Conservation (phyloP, 2,888 invertebrate species). For the Amiota mariae region DNA sequence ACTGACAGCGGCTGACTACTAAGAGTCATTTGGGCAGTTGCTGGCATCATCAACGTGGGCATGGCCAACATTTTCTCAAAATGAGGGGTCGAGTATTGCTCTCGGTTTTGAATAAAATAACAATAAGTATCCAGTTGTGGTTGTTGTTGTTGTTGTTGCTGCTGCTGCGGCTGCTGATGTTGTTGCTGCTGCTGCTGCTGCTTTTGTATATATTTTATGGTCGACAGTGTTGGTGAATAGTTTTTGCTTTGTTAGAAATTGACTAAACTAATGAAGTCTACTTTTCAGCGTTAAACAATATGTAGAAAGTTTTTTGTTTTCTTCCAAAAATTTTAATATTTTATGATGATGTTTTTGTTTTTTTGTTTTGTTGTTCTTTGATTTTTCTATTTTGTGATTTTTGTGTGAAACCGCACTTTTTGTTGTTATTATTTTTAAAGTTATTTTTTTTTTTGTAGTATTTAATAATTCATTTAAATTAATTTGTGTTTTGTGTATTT, state of each 20-base stretch:
- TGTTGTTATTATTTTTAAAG: conserved; percentile 32
- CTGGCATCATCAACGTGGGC: conserved; percentile 75
- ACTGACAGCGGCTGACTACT: conserved; percentile 73
- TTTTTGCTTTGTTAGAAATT: background rate
- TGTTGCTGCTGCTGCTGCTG: conserved; percentile 44
- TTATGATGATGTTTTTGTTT: conserved; percentile 33
- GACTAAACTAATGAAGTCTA: conserved; percentile 50
- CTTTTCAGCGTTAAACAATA: conserved; percentile 56
- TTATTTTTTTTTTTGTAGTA: conserved; percentile 50
- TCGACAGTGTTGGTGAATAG: conserved; percentile 4
- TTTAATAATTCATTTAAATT: conserved; percentile 49
- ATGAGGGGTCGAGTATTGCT: background rate
- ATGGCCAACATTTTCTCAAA: conserved; percentile 73
- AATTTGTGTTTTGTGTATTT: conserved; percentile 57
- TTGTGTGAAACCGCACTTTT: conserved; percentile 58
- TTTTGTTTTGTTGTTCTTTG: conserved; percentile 26
- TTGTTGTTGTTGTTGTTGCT: conserved; percentile 43
- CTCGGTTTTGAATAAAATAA: background rate
- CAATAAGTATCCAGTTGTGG: conserved; percentile 28
- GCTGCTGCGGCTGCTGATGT: conserved; percentile 41
- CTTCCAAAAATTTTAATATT: conserved; percentile 38
- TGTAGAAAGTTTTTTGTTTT: conserved; percentile 44
- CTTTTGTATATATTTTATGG: conserved; percentile 51
- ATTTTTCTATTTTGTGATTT: conserved; percentile 33
- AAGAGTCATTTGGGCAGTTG: conserved; percentile 74